Conservation (phyloP, 2,888 invertebrate genomes). For the Drosophila phalerata region DNA sequence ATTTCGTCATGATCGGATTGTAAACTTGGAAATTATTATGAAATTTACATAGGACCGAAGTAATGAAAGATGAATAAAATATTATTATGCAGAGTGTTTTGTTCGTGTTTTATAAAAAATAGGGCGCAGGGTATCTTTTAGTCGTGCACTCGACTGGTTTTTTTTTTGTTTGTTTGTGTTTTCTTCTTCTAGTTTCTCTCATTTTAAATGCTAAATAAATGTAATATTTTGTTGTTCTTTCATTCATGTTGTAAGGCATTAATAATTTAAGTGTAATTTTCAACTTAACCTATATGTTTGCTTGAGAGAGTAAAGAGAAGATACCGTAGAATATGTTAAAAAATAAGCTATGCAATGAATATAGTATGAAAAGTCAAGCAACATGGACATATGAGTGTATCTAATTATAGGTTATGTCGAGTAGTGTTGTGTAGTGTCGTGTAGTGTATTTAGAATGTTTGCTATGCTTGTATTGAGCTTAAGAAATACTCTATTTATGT, state of each 20-base stretch:
- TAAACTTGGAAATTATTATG: neutral
- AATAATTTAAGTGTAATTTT: constrained; percentile 61
- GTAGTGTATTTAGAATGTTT: constrained; percentile 16
- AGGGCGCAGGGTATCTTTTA: neutral
- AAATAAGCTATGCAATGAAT: constrained; percentile 51
- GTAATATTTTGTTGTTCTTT: constrained; percentile 53
- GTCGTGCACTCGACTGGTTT: constrained; percentile 3
- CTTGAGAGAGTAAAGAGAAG: constrained; percentile 9
- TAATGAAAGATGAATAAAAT: neutral
- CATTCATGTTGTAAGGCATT: constrained; percentile 61
- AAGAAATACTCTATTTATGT: constrained; percentile 52
- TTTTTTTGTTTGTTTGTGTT: constrained; percentile 6
- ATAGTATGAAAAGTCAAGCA: constrained; percentile 52
- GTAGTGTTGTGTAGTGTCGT: constrained; percentile 19
- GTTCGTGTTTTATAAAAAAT: too few relatives aligned
- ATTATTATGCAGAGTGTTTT: too few relatives aligned
- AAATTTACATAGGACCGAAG: neutral
- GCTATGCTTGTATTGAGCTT: constrained; percentile 50
- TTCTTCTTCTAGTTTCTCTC: constrained; percentile 20
- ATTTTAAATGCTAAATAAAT: constrained; percentile 66
- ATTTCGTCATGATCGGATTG: neutral
- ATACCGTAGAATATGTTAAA: constrained; percentile 24
- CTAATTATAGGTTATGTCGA: neutral
- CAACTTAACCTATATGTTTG: constrained; percentile 29
- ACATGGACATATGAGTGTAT: constrained; percentile 45